Evolutionary conservation across 2,113 vertebrate genomes (phyloP).

Genomic region (Xiphorhynchus elegans): DNA sequence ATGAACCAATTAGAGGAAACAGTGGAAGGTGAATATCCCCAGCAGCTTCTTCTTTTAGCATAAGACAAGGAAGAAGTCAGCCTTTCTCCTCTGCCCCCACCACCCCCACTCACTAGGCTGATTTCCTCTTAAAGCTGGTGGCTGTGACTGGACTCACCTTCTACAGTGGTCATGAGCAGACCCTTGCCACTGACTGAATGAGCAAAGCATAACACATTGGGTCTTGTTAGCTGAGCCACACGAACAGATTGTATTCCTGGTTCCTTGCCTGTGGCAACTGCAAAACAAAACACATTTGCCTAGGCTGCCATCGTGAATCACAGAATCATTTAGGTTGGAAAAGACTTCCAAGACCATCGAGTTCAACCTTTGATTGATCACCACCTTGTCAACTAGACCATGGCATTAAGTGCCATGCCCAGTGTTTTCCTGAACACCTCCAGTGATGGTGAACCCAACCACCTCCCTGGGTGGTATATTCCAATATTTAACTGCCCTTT

Average conservation of each 20-base stretch:
- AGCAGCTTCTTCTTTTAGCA: not conserved
- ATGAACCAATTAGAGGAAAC: not conserved
- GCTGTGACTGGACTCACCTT: not conserved
- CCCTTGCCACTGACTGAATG: fast-evolving
- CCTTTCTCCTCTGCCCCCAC: not conserved
- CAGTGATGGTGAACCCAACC: no score
- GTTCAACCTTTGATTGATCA: not conserved
- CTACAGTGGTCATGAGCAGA: fast-evolving
- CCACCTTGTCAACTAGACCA: not conserved
- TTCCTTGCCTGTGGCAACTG: not conserved
- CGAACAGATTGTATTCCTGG: fast-evolving
- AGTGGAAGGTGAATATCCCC: not conserved
- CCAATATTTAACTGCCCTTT: not conserved
- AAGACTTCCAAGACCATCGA: not conserved
- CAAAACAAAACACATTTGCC: not conserved
- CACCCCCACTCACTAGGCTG: not conserved
- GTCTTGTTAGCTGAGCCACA: not conserved
- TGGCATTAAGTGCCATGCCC: no score
- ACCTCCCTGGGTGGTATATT: not conserved
- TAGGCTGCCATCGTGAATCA: not conserved
- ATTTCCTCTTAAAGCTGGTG: not conserved
- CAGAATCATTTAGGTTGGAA: not conserved
- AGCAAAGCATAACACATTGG: not conserved
- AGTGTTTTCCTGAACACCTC: not conserved
- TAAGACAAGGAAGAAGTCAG: not conserved